These are phyloP conservation scores for Hypocryptadius cinnamomeus DNA, from an alignment of 2,113 vertebrate genomes.

Conservation along the genomic window DNA sequence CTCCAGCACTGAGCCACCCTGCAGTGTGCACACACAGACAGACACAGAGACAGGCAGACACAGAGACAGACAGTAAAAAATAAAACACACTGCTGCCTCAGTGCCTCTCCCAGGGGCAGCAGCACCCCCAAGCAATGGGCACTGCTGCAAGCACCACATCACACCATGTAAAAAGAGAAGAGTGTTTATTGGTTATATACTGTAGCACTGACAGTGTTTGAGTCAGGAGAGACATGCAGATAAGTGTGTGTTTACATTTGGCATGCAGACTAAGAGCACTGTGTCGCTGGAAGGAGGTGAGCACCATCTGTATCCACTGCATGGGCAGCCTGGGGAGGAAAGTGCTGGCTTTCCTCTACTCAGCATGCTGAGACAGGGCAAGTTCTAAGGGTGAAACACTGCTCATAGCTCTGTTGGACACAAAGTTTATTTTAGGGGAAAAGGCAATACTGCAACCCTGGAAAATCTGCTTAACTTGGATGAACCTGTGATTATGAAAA, in stretches of 20 bases:
- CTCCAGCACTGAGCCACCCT: not conserved
- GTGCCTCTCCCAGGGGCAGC: not conserved
- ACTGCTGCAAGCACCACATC: not conserved
- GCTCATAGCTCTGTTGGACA: not conserved
- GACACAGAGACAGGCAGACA: not conserved
- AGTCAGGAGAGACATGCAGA: conserved; percentile 71
- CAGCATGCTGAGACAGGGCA: not conserved
- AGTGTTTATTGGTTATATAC: conserved; percentile 78
- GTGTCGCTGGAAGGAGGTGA: conserved; percentile 13
- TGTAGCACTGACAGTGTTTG: conserved; percentile 59
- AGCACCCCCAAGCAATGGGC: too few relatives aligned
- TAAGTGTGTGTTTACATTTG: conserved; percentile 58
- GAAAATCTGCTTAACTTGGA: conserved; percentile 29
- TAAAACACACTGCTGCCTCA: not conserved
- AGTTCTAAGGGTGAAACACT: not conserved
- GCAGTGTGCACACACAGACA: not conserved
- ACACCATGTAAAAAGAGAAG: conserved; percentile 51
- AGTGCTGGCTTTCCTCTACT: not conserved
- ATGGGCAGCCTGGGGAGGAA: conserved; percentile 36
- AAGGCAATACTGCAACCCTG: conserved; percentile 13
- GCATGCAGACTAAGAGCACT: conserved; percentile 71
- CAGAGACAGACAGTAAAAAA: too few relatives aligned
- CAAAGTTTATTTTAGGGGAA: not conserved
- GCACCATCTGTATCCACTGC: conserved; percentile 38
- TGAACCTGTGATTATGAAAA: not conserved